Percentiles rank a stretch among this genome's conserved stretches.
Evolutionary conservation across 2,888 invertebrate genomes (phyloP).

Genomic region (Rhagium mordax): DNA sequence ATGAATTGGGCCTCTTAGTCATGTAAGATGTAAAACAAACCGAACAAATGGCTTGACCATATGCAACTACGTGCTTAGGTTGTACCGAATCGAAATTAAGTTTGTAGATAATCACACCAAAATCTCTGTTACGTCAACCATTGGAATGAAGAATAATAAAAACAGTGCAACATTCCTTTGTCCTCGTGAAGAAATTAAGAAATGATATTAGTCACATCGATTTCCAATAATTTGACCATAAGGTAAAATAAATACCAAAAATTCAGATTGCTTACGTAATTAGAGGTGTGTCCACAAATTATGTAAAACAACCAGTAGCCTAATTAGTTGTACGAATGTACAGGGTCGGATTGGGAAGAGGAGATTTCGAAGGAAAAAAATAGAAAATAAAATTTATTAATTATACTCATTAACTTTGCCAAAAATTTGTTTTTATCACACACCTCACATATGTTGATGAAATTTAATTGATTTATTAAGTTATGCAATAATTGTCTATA

Average conservation of each 20-base stretch:
- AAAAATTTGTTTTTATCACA: too few species aligned
- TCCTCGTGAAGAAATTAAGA: not conserved
- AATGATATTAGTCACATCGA: not conserved
- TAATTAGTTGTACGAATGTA: not conserved
- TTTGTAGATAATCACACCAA: not conserved
- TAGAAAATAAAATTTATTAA: too few species aligned
- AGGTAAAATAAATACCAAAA: not conserved
- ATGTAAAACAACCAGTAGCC: not conserved
- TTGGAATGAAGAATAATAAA: not conserved
- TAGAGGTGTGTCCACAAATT: not conserved
- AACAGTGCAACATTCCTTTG: not conserved
- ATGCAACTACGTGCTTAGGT: not conserved
- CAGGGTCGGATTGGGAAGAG: not conserved
- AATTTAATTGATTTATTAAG: too few species aligned
- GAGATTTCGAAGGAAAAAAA: too few species aligned
- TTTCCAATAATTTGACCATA: not conserved
- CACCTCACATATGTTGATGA: too few species aligned
- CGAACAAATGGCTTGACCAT: not conserved
- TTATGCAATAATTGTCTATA: too few species aligned
- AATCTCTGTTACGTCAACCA: not conserved
- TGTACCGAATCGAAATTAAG: not conserved
- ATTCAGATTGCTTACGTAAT: not conserved
- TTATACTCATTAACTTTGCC: too few species aligned
- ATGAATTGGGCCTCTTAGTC: not conserved
- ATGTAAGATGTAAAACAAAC: not conserved